These are phyloP conservation scores for Exephanes ischioxanthus DNA, from an alignment of 2,888 invertebrate genomes.

Conservation along the genomic window DNA sequence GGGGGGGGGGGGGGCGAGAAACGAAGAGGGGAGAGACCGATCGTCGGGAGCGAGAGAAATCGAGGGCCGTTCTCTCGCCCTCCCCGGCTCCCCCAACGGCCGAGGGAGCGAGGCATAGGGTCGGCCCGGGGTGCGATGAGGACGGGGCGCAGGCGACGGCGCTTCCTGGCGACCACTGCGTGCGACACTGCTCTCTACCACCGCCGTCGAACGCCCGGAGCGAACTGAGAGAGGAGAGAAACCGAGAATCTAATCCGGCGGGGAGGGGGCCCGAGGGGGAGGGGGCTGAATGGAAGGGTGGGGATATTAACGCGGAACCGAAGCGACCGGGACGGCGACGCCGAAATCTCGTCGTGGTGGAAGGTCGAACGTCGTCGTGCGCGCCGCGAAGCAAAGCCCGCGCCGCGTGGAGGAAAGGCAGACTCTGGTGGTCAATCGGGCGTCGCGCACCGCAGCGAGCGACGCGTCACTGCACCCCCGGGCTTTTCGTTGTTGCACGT, in stretches of 20 bases:
- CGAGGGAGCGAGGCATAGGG: constrained; percentile 41
- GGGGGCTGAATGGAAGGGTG: constrained; percentile 40
- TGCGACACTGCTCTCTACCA: constrained; percentile 61
- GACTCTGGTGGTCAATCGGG: constrained; percentile 85
- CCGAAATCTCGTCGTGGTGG: constrained; percentile 69
- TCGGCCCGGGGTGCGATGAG: constrained; percentile 1
- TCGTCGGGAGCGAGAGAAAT: constrained; percentile 33
- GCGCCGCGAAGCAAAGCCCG: constrained; percentile 72
- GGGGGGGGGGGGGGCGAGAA: constrained; percentile 9
- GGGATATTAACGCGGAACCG: constrained; percentile 40
- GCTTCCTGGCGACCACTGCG: constrained; percentile 36
- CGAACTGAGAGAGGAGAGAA: constrained; percentile 59
- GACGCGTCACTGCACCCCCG: constrained; percentile 84
- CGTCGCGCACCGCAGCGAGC: constrained; percentile 83
- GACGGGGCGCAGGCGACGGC: constrained; percentile 6
- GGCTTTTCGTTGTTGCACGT: constrained; percentile 79
- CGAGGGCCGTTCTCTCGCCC: constrained; percentile 25
- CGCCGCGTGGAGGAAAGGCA: constrained; percentile 81
- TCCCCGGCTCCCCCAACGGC: constrained; percentile 27
- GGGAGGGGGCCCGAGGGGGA: constrained; percentile 40
- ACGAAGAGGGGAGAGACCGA: constrained; percentile 17
- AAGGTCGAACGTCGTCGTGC: constrained; percentile 74
- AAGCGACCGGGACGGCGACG: constrained; percentile 45
- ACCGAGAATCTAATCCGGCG: constrained; percentile 36
- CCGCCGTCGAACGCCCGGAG: constrained; percentile 68